These are phyloP conservation scores for Sebastes nivosus DNA, from an alignment of 2,797 vertebrate species.

Conservation along the genomic window DNA sequence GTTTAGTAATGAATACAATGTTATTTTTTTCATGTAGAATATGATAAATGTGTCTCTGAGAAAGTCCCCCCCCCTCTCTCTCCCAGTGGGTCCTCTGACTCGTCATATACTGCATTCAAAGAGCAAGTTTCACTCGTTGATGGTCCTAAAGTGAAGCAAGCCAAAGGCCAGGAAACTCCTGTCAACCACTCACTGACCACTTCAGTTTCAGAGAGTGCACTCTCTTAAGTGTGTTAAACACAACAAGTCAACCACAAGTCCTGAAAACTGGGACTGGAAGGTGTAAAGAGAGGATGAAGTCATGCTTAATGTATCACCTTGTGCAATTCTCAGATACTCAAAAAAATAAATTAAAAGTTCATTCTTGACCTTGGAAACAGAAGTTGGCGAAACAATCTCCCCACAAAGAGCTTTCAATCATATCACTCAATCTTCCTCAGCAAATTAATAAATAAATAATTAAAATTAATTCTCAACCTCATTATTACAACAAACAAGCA, in stretches of 20 bases:
- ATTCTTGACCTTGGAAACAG: not conserved
- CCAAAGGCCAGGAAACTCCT: slow-evolving; percentile 72
- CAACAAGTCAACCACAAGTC: not conserved
- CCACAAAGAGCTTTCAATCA: not conserved
- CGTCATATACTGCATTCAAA: not conserved
- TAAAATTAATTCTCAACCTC: not conserved
- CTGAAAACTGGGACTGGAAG: not conserved
- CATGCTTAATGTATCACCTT: not conserved
- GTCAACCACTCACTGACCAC: not conserved
- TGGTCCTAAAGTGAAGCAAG: not conserved
- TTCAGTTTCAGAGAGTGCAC: slow-evolving; percentile 45
- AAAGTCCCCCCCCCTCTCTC: not conserved
- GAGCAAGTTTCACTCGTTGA: slow-evolving; percentile 23
- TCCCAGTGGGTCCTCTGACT: not conserved
- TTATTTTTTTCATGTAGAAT: not conserved
- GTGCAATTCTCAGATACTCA: not conserved
- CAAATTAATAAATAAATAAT: not conserved
- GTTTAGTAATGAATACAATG: slow-evolving; percentile 21
- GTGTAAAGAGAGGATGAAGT: not conserved
- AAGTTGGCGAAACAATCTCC: not conserved
- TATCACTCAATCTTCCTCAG: not conserved
- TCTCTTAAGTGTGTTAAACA: not conserved
- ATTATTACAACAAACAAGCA: too few species aligned
- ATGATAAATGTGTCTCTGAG: not conserved
- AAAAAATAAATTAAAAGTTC: not conserved